Evolutionary conservation across 2,888 invertebrate species (phyloP).

Genomic region (Pterobdella sp.): DNA sequence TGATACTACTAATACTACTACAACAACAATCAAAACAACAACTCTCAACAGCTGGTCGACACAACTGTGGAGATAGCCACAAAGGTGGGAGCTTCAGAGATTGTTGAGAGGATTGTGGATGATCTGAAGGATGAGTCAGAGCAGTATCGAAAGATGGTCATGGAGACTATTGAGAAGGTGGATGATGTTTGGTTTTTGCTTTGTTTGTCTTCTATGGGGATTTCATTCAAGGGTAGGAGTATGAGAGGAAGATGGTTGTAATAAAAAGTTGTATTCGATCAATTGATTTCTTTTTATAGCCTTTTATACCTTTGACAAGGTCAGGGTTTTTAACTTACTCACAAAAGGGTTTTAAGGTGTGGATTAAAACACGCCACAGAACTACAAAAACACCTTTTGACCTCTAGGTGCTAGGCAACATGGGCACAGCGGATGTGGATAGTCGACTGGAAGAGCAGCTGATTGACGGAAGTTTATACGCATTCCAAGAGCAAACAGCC

Average conservation of each 20-base stretch:
- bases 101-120: conserved; percentile 94
- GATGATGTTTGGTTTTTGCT: neutral
- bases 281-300: no score
- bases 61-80: conserved; percentile 99
- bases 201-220: neutral
- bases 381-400: neutral
- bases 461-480: conserved; percentile 96
- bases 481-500: conserved; percentile 99
- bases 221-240: neutral
- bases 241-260: neutral
- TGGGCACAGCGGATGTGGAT: conserved; percentile 96
- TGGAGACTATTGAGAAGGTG: conserved; percentile 95
- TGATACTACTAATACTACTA: no score
- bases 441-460: conserved; percentile 94
- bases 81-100: conserved; percentile 98
- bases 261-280: neutral
- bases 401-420: conserved; percentile 73
- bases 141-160: conserved; percentile 99
- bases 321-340: no score
- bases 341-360: neutral
- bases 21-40: neutral
- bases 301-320: no score
- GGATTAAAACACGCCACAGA: neutral
- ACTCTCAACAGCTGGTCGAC: conserved; percentile 68
- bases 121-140: conserved; percentile 99